Conservation (phyloP, 1,140 invertebrate genomes). For the Heliconius hewitsoni region DNA sequence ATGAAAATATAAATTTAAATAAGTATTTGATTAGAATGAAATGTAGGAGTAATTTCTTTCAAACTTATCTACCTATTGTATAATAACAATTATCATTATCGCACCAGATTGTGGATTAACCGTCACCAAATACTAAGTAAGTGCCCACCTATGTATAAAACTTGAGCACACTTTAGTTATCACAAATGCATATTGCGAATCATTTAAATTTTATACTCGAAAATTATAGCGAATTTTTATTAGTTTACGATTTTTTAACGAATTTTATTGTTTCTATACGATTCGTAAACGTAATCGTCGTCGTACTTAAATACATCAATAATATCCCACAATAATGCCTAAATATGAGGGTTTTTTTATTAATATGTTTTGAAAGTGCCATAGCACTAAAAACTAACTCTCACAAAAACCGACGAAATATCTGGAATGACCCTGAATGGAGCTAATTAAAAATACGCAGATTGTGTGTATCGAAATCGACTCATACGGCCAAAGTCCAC, state of each 20-base stretch:
- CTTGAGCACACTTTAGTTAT: too few relatives aligned
- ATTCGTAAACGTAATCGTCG: background rate
- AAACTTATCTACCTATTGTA: background rate
- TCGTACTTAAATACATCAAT: background rate
- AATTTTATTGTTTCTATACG: background rate
- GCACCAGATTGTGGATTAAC: background rate
- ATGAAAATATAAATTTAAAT: too few relatives aligned
- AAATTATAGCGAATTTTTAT: background rate
- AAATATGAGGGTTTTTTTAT: too few relatives aligned
- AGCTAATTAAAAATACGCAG: background rate
- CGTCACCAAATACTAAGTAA: background rate
- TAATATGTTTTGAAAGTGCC: background rate
- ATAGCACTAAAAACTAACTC: background rate
- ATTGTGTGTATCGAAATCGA: background rate
- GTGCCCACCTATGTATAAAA: background rate
- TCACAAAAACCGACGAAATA: background rate
- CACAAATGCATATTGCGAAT: background rate
- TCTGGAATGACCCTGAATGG: background rate
- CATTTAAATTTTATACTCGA: background rate
- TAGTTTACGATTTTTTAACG: background rate
- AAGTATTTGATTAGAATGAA: too few relatives aligned
- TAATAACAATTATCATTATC: background rate
- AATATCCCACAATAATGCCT: background rate
- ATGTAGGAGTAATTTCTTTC: background rate
- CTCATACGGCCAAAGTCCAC: background rate